Evolutionary conservation across 2,888 invertebrate genomes (phyloP), one percentile per base, ranked within the genome.

Genomic region (Zygogramma bicolorata): DNA sequence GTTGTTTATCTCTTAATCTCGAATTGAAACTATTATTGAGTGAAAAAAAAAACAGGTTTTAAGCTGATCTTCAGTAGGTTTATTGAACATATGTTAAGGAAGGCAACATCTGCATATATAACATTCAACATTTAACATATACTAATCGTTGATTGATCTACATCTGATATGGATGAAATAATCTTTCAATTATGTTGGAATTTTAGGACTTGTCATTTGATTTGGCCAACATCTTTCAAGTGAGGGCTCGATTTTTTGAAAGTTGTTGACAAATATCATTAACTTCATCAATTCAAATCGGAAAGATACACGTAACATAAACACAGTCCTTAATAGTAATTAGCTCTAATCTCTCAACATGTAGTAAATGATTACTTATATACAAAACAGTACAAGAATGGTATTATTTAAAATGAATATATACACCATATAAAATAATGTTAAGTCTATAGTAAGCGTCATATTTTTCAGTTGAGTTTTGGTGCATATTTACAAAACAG

Each of bases 401-500:
- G 58, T 34, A 69, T 65, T 22, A 46, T 20, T 8, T 34, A 34
- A 63, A 68, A 68, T 63, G 62, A 73, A 73, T 68, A 71, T 75
- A 68, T 68, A 75, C 68, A 66, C 62, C 63, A 27, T 75, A 73
- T 68, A 70, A 76, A 79, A 71, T 71, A 76, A 70, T 70, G 25
- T 75, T 71, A 77, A 77, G 78, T 78, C 79, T 71, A 74, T 75
- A 70, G 75, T 65, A 80, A 80, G 80, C 78, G 80, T 80, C 78
- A 80, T 78, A 59, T 72, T 70, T 72, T 77, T 74, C 73, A 70
- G 40, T 66, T 75, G 73, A 75, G 72, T 70, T 67, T 25, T 29
- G 34, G 61, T 34, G 38, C 15, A 13, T 40, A 22, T 74, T 86
- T 92, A 93, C 78, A 93, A 90, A 77, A 95, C 94, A 65, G 95